Base-by-base conservation (phyloP, 2,113 vertebrate species). In the Podarcis raffonei region DNA sequence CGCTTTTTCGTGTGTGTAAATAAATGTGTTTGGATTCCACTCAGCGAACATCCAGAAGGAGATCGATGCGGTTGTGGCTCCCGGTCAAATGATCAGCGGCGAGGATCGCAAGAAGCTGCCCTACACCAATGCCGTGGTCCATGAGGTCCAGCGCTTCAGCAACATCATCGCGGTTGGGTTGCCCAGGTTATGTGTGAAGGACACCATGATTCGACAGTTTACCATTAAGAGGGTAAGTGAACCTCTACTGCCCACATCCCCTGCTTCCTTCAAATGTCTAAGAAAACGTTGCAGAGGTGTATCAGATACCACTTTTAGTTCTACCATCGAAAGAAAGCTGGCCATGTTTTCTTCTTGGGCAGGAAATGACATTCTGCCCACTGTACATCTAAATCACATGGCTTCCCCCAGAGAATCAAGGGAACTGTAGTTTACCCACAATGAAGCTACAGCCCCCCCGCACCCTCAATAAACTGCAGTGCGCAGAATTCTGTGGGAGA, bases 11-110 rank as follows among this genome's bases (percentile, higher is more conserved):
- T 42, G 42, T 42, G 39, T 7, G 42, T 42, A 2, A 71, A n/a
- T 30, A 1, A n/a, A 35, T 37, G 12, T 85, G 35, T 89, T 1
- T 89, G 25, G 71, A 88, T 90, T 89, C 30, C 89, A 57, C 11
- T n/a, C 86, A 96, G 96, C 87, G 18, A 94, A 90, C 80, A 94
- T 94, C 65, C 96, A 97, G 87, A 91, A 91, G 84, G 97, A 96
- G 87, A 66, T 97, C 75, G 95, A 96, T 5, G 3, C 37, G 3
- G 90, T 90, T 59, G 9, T 96, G 88, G 71, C 83, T 18, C 39
- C 87, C 4, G 89, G 84, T 22, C 32, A 42, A 12, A 65, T 74
- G 20, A 57, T 96, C 37, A 68, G 68, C 90, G 95, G 95, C 0
- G 89, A 96, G 32, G 72, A 89, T 57, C 81, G 87, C 30, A 89